Evolutionary conservation across 2,797 vertebrate genomes (phyloP).

Genomic region (Phoeniculus purpureus): DNA sequence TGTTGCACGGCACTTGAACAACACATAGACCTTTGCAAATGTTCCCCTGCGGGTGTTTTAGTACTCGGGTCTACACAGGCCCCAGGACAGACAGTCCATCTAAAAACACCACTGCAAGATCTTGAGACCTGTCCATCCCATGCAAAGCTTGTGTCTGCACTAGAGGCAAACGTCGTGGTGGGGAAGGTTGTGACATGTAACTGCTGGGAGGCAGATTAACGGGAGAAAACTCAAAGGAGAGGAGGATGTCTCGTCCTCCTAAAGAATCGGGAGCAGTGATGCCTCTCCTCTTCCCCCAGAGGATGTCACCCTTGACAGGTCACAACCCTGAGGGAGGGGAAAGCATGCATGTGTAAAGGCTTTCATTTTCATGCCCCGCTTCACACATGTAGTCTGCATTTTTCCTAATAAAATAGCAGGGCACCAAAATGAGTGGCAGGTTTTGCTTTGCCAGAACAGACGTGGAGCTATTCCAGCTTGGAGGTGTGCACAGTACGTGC

Average conservation of each 20-base stretch:
- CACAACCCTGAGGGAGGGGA: neutral
- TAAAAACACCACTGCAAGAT: neutral
- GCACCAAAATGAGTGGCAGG: neutral
- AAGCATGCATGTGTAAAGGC: neutral
- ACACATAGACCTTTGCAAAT: neutral
- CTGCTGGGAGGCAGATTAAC: neutral
- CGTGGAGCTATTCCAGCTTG: neutral
- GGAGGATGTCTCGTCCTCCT: neutral
- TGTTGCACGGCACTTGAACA: neutral
- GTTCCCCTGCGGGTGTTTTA: neutral
- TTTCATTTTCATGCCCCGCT: neutral
- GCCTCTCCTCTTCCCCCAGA: neutral
- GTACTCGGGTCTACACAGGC: neutral
- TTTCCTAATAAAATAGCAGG: neutral
- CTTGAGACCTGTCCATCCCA: neutral
- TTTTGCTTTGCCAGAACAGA: neutral
- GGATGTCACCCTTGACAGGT: neutral
- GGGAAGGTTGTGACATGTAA: neutral
- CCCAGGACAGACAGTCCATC: neutral
- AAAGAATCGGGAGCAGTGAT: neutral
- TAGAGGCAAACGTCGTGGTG: accelerated
- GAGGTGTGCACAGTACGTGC: neutral
- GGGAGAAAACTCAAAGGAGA: neutral
- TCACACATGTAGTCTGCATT: neutral
- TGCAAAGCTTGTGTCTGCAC: neutral